Conservation (phyloP, 2,888 invertebrate genomes). For the Fabriciana adippe region DNA sequence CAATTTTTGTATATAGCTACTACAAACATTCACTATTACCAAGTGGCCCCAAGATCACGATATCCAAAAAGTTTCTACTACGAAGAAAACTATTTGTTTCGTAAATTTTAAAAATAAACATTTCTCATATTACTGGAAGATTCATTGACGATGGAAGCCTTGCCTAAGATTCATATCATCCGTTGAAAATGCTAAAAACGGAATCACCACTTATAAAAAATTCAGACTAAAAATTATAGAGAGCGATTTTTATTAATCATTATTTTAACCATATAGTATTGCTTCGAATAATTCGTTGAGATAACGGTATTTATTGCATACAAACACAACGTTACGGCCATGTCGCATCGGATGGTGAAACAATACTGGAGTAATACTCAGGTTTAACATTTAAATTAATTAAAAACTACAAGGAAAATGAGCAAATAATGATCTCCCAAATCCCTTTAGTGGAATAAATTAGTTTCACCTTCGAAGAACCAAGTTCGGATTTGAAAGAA, state of each 20-base stretch:
- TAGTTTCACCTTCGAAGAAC: conserved; percentile 35
- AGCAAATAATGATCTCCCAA: conserved; percentile 40
- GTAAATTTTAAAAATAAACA: not conserved
- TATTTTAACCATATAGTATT: conserved; percentile 57
- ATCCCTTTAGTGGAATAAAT: conserved; percentile 32
- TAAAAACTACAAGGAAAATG: conserved; percentile 41
- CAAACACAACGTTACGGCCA: conserved; percentile 51
- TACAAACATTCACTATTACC: conserved; percentile 48
- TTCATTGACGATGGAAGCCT: conserved; percentile 25
- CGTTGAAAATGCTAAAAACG: conserved; percentile 5
- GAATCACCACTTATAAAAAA: conserved; percentile 19
- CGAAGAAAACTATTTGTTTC: conserved; percentile 10
- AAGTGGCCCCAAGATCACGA: conserved; percentile 71
- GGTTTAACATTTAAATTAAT: conserved; percentile 34
- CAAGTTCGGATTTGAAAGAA: conserved; percentile 29
- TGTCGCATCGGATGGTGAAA: conserved; percentile 72
- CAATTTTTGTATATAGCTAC: conserved; percentile 22
- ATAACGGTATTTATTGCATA: conserved; percentile 52
- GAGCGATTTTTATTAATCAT: conserved; percentile 32
- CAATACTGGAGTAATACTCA: conserved; percentile 48
- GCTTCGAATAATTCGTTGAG: conserved; percentile 74
- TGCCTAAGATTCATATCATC: conserved; percentile 11
- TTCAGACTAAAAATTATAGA: conserved; percentile 35
- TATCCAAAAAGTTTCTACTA: conserved; percentile 44
- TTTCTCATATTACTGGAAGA: conserved; percentile 21